Evolutionary conservation across 1,140 invertebrate genomes (phyloP).

Genomic region (Drosophila fuyamai): DNA sequence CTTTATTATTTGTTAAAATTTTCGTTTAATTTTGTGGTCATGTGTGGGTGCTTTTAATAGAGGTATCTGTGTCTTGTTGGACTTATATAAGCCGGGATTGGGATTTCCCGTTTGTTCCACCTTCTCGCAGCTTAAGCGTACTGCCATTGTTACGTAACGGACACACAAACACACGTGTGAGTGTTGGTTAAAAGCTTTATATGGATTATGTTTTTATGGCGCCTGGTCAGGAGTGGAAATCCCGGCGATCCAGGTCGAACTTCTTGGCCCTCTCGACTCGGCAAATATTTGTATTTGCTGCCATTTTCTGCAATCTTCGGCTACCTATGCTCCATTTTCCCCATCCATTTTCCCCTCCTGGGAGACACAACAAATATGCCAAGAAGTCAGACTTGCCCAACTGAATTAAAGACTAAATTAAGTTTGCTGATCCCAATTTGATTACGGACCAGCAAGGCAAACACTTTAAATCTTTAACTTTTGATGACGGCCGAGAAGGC

Average conservation of each 20-base stretch:
- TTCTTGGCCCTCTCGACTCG: neutral
- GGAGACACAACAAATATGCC: conserved; percentile 20
- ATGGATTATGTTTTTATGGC: conserved; percentile 45
- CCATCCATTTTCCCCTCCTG: neutral
- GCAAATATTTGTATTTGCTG: conserved; percentile 37
- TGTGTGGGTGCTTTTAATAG: neutral
- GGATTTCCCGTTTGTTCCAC: neutral
- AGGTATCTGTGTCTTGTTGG: conserved; percentile 9
- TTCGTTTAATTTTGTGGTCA: conserved; percentile 3
- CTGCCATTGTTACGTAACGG: conserved; percentile 13
- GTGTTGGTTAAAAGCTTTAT: conserved; percentile 28
- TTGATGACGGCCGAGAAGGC: neutral
- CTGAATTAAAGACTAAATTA: conserved; percentile 25
- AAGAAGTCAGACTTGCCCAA: conserved; percentile 14
- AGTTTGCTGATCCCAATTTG: conserved; percentile 25
- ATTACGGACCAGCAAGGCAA: conserved; percentile 2
- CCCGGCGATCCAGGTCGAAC: conserved; percentile 7
- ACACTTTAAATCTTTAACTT: neutral
- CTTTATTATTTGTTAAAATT: conserved; percentile 1
- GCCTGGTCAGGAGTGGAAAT: conserved; percentile 20
- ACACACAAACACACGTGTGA: neutral
- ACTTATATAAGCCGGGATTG: conserved; percentile 20
- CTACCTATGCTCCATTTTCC: conserved; percentile 1
- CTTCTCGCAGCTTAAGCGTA: conserved; percentile 7
- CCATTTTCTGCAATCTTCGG: conserved; percentile 21